Evolutionary conservation across 2,797 vertebrate genomes (phyloP), one percentile per base, ranked within the genome.

Genomic region (Coreius guichenoti): DNA sequence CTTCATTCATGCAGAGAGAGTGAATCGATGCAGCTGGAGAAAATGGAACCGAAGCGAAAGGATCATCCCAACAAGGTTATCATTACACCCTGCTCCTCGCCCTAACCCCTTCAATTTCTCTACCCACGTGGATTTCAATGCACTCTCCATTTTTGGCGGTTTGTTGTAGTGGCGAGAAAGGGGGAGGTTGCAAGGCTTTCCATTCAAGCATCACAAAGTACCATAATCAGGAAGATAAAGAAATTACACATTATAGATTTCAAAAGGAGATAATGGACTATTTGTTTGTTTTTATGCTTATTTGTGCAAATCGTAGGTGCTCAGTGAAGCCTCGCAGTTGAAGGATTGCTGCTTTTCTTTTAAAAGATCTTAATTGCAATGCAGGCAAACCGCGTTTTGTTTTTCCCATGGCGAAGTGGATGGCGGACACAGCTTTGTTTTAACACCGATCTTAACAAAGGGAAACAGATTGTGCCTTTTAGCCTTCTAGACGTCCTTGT

Each of bases 1-100:
- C 96, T 96, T 96, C 96, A 96, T 96, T 97, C 95, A 96, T 96
- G 95, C 96, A 95, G 89, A 94, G 94, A 92, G 87, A 90, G 94
- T 91, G 91, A 93, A 92, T 95, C 92, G 92, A 90, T 94, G 93
- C 96, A 97, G 96, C 96, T 96, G 96, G 88, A 89, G 93, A 92
- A 93, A 93, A 94, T 93, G 92, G 93, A 87, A 81, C 91, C 92
- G 84, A 92, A 93, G 84, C 89, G 90, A 90, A 88, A 63, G 0
- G 54, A 90, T 92, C 90, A 92, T 91, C 93, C 94, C 93, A 91
- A 86, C 94, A 94, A 95, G 94, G 90, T 86, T 93, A 95, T 92
- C 92, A 93, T 94, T 94, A 92, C 91, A 90, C 90, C 90, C 90
- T 90, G 75, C 58, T 87, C 79, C 81, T 77, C 76, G 36, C 76